Conservation (phyloP, 1,140 invertebrate genomes). For the Drosophila ohnishii region DNA sequence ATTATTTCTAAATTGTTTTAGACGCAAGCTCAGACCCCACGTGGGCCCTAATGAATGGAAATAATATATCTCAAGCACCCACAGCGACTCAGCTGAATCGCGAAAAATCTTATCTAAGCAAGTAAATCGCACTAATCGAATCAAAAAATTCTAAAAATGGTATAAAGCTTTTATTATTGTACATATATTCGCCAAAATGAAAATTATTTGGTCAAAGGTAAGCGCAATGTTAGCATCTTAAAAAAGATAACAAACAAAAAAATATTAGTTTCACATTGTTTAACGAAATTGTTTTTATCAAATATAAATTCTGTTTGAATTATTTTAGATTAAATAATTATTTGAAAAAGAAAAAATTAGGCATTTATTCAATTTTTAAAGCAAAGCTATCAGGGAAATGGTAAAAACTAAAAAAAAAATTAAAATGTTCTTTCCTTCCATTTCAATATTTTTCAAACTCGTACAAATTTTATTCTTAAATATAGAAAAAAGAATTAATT, state of each 20-base stretch:
- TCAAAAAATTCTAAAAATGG: conserved; percentile 27
- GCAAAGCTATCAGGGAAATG: background rate
- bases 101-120: conserved; percentile 25
- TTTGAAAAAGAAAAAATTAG: background rate
- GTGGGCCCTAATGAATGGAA: conserved; percentile 37
- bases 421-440: background rate
- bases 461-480: too few relatives aligned
- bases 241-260: background rate
- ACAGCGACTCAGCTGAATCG: conserved; percentile 3
- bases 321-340: background rate
- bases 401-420: too few relatives aligned
- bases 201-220: background rate
- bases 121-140: conserved; percentile 33
- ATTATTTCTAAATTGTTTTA: conserved; percentile 43
- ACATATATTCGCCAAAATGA: background rate
- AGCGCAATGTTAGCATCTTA: background rate
- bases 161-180: background rate
- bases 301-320: background rate
- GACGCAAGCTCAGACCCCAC: conserved; percentile 16
- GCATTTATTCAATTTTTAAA: too few relatives aligned
- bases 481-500: background rate
- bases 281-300: too few relatives aligned
- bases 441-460: too few relatives aligned
- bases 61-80: conserved; percentile 30
- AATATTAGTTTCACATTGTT: background rate